phyloP scores from a whole-genome alignment of 1,140 invertebrate genomes.

The Acromyrmex heyeri region DNA sequence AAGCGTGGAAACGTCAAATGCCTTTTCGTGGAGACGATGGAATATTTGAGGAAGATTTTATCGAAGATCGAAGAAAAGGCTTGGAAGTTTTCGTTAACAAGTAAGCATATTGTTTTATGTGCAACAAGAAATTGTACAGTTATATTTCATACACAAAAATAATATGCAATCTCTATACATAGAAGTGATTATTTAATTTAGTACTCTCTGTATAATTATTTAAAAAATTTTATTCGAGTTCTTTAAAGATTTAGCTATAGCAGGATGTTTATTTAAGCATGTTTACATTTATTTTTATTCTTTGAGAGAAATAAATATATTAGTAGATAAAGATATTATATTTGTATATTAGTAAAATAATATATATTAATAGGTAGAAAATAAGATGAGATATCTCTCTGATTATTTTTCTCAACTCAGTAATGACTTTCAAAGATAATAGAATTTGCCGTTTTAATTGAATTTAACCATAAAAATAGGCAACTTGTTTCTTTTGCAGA shows the following conservation, averaged over 20 bases:
- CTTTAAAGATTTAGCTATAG: not conserved
- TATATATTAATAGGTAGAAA: not conserved
- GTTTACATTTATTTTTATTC: no score
- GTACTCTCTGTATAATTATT: not conserved
- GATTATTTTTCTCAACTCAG: not conserved
- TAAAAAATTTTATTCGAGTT: not conserved
- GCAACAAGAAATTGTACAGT: not conserved
- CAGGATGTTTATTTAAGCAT: no score
- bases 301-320: not conserved
- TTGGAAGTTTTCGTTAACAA: constrained; percentile 99
- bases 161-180: not conserved
- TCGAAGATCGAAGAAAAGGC: constrained; percentile 99
- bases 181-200: not conserved
- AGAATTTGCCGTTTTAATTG: not conserved
- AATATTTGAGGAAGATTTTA: constrained; percentile 99
- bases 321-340: no score
- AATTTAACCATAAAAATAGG: not conserved
- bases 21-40: constrained; percentile 99
- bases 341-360: not conserved
- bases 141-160: not conserved
- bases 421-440: not conserved
- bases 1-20: constrained; percentile 99
- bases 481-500: not conserved
- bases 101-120: constrained; percentile 86
- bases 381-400: no score